Percentiles rank a stretch among this genome's conserved stretches.
phyloP scores from a whole-genome alignment of 1,140 invertebrate species.

The Bombus balteatus region DNA sequence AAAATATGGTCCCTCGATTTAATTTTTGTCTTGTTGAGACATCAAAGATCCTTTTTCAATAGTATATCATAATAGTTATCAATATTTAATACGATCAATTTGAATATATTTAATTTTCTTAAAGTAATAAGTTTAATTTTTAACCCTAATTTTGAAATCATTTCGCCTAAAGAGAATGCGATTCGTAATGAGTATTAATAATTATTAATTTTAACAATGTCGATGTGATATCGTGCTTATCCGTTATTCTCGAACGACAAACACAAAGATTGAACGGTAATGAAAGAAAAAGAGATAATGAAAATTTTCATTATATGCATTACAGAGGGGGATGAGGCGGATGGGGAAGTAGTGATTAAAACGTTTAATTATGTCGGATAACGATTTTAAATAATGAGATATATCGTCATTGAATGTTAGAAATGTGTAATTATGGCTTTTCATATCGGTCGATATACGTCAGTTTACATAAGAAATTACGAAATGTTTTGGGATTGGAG shows the following conservation, averaged over 20 bases:
- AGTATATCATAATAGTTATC: no score
- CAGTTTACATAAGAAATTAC: constrained; percentile 25
- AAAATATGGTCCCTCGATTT: no score
- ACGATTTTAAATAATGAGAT: constrained; percentile 14
- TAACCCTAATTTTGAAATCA: neutral
- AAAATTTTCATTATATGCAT: neutral
- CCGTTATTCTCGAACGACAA: neutral
- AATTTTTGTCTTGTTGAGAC: no score
- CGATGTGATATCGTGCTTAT: neutral
- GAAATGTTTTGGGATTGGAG: neutral
- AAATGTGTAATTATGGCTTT: constrained; percentile 2
- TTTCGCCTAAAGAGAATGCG: neutral
- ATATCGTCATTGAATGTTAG: constrained; percentile 9
- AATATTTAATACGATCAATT: neutral
- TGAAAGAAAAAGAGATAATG: constrained; percentile 3
- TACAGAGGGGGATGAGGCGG: no score
- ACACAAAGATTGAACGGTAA: neutral
- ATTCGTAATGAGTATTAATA: neutral
- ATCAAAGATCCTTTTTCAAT: no score
- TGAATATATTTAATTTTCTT: neutral
- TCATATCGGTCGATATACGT: neutral
- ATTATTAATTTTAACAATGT: neutral
- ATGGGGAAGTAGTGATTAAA: neutral
- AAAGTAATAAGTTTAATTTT: neutral
- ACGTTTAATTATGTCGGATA: neutral